phyloP scores from a whole-genome alignment of 2,888 invertebrate species.

The Dicyrtoma fusca region DNA sequence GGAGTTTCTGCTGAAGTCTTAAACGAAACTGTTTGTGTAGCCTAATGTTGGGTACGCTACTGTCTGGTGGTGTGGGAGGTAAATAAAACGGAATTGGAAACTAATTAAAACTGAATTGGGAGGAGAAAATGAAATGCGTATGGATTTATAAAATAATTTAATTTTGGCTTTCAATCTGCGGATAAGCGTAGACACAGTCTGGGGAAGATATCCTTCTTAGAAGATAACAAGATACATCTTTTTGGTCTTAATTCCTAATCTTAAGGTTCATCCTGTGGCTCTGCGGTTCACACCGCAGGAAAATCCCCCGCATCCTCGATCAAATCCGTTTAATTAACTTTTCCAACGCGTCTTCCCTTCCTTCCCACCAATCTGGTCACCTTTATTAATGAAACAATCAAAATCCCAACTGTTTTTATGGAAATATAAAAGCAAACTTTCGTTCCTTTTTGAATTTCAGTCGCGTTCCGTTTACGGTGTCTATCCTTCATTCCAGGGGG shows the following conservation, averaged over 20 bases:
- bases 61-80: background rate
- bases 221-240: too few species aligned
- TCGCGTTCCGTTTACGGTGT: background rate
- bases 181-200: too few species aligned
- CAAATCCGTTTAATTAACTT: constrained; percentile 3
- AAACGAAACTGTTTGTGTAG: too few species aligned
- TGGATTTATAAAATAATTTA: background rate
- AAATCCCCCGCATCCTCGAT: background rate
- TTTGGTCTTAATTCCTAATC: too few species aligned
- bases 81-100: constrained; percentile 13
- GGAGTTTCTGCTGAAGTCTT: too few species aligned
- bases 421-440: background rate
- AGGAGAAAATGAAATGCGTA: background rate
- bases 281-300: too few species aligned
- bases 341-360: background rate
- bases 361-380: background rate
- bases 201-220: too few species aligned
- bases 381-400: constrained; percentile 14
- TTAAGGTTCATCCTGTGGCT: too few species aligned
- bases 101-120: background rate
- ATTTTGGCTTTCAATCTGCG: constrained; percentile 1
- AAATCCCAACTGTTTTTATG: background rate
- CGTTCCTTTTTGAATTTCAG: background rate
- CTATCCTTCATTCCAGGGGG: too few species aligned
- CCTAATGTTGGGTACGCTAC: too few species aligned